Evolutionary conservation across 2,113 vertebrate genomes (phyloP), one percentile per base, ranked within the genome.

Genomic region (Trogon melanurus): DNA sequence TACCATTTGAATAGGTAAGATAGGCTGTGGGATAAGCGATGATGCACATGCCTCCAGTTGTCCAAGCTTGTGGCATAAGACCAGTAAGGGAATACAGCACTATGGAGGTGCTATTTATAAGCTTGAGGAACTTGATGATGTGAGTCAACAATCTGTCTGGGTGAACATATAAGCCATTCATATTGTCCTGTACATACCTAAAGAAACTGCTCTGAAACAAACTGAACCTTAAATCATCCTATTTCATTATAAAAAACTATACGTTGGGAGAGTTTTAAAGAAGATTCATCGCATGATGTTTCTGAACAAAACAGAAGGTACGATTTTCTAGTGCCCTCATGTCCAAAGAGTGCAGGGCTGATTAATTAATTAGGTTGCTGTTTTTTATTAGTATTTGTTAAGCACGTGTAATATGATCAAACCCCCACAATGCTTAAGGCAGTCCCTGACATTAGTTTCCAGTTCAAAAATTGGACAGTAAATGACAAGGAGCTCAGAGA

Each of bases 231-330:
- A 67, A 85, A 79, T 48, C 12, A 26, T 32, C 13, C 45, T 67
- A 21, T 32, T 66, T 71, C 19, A 67, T 54, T 60, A 44, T 36
- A 22, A 56, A 50, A 50, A 69, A 64, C 29, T 4, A 10, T 16
- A 47, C 34, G 22, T 75, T 62, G 15, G 3, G 45, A 74, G 19
- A 71, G 13, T 67, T 76, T 88, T 19, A 30, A 79, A 75, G 11
- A 85, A 30, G 75, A 69, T 69, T 78, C 56, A 47, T 82, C 71
- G 34, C 61, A 64, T 72, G 50, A 51, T 38, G 8, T 47, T 75
- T 44, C 73, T 69, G 72, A 82, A 89, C 13, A 64, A 89, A 94
- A 60, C 32, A 81, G 64, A 94, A 93, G 91, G n/a, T n/a, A 19
- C 0, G 4, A 57, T 88, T 69, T 88, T 82, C 32, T 88, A 61